A percentile compares a stretch with the other conserved stretches of the same genome.
Evolutionary conservation across 2,888 invertebrate genomes (phyloP).

Genomic region (Adineta ricciae): DNA sequence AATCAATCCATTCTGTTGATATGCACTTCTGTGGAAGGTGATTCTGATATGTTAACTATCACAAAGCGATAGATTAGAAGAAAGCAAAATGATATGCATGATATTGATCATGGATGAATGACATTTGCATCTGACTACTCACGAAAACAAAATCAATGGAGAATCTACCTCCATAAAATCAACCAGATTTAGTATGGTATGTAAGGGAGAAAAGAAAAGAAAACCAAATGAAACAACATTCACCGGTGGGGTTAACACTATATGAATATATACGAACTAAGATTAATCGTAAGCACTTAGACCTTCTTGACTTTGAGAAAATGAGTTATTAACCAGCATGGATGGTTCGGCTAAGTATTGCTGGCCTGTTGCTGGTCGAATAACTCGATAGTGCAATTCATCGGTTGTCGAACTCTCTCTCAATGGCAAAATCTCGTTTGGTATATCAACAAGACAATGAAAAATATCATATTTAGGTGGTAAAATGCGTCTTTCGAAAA

Average conservation of each 20-base stretch:
- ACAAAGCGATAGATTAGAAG: not conserved
- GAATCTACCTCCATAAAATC: not conserved
- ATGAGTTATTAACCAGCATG: not conserved
- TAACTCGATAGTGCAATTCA: conserved; percentile 21
- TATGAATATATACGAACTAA: not conserved
- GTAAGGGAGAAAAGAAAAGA: not conserved
- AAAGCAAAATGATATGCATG: not conserved
- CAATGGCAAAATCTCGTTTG: conserved; percentile 62
- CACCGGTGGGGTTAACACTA: conserved; percentile 3
- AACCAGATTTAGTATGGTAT: not conserved
- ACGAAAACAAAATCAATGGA: not conserved
- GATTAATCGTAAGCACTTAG: not conserved
- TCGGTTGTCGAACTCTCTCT: conserved; percentile 33
- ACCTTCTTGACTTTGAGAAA: not conserved
- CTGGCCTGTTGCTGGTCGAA: not conserved
- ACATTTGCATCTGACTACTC: not conserved
- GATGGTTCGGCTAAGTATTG: not conserved
- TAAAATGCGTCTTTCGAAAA: conserved; percentile 74
- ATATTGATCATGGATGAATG: not conserved
- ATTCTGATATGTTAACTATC: not conserved
- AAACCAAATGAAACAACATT: not conserved
- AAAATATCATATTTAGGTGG: conserved; percentile 65
- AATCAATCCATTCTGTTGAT: not conserved
- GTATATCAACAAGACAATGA: conserved; percentile 83
- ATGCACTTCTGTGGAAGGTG: not conserved